Percentiles rank a stretch among this genome's conserved stretches.
These are phyloP conservation scores for Tarsius wallacei DNA, from an alignment of 2,797 vertebrate species.

Conservation along the genomic window DNA sequence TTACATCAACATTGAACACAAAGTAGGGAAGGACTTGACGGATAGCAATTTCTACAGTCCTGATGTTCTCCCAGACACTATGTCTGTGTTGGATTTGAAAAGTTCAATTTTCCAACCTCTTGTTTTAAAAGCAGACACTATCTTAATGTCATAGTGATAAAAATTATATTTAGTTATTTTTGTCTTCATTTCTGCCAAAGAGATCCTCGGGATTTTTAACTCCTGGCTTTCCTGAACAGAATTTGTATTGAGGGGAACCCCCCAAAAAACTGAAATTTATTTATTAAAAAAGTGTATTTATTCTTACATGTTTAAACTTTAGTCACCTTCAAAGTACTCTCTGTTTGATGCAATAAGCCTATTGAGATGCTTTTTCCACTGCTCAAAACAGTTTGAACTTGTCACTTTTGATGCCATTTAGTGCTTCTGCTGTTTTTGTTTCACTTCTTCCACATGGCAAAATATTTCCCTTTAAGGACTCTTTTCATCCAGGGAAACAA, in stretches of 20 bases:
- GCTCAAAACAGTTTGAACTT: no score
- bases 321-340: no score
- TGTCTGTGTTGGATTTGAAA: not conserved
- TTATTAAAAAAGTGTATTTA: no score
- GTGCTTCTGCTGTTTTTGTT: no score
- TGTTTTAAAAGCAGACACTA: not conserved
- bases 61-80: not conserved
- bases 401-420: no score
- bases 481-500: no score
- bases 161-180: constrained; percentile 26
- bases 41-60: not conserved
- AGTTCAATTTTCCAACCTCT: constrained; percentile 2
- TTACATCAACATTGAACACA: not conserved
- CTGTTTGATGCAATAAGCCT: no score
- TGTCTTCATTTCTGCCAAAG: not conserved
- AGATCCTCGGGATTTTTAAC: not conserved
- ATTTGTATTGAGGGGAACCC: not conserved
- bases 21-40: not conserved
- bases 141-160: not conserved
- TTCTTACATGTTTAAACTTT: no score
- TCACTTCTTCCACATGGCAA: no score
- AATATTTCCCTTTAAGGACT: no score
- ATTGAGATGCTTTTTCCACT: no score
- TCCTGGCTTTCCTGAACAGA: not conserved
- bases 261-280: no score